Conservation (phyloP, 53 echinoderm and acorn worm genomes). For the Luidia sarsii region DNA sequence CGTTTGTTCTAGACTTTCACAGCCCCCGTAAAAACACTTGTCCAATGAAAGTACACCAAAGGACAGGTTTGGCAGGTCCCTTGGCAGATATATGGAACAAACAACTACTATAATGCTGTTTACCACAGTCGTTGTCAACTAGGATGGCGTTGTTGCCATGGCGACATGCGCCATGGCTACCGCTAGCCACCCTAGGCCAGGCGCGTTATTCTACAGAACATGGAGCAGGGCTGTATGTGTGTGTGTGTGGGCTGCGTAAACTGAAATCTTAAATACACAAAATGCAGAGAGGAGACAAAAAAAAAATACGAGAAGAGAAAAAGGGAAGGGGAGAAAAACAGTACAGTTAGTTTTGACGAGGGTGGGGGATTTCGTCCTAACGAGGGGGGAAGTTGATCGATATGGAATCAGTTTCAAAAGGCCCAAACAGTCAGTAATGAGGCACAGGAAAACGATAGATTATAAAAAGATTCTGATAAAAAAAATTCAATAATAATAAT, state of each 20-base stretch:
- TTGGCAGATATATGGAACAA: constrained; percentile 1
- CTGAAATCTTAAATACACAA: constrained; percentile 64
- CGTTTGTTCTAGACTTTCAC: too few relatives aligned
- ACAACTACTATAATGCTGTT: constrained; percentile 53
- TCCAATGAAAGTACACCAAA: too few relatives aligned
- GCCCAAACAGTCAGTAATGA: background rate
- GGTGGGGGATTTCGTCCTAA: too few relatives aligned
- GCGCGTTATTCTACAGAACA: constrained; percentile 53
- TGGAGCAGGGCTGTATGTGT: constrained; percentile 39
- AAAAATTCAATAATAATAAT: too few relatives aligned
- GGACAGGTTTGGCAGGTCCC: too few relatives aligned
- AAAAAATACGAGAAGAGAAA: constrained; percentile 5
- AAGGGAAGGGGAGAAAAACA: constrained; percentile 37
- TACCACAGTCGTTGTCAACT: constrained; percentile 48
- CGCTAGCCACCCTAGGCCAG: constrained; percentile 56
- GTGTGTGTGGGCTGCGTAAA: constrained; percentile 49
- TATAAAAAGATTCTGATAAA: too few relatives aligned
- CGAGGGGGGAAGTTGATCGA: background rate
- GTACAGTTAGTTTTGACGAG: constrained; percentile 45
- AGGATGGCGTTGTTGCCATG: constrained; percentile 44
- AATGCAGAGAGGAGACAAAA: constrained; percentile 69
- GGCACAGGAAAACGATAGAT: background rate
- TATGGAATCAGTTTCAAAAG: background rate
- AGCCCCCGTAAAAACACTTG: too few relatives aligned
- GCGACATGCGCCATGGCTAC: constrained; percentile 48